Conservation (phyloP, 2,888 invertebrate species). For the Girardia tigrina region DNA sequence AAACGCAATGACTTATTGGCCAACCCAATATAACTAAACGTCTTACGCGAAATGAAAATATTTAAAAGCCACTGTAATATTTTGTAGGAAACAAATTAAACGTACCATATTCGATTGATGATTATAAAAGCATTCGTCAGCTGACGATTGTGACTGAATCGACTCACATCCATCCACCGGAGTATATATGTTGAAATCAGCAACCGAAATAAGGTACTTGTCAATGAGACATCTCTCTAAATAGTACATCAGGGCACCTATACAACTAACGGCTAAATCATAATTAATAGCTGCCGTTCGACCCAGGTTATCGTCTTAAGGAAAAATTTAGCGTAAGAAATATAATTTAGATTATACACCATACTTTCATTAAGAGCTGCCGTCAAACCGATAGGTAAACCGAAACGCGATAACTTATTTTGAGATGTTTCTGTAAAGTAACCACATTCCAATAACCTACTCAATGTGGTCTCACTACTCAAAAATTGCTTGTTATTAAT, state of each 20-base stretch:
- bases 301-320: conserved; percentile 51
- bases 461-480: background rate
- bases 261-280: conserved; percentile 63
- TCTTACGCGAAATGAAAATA: too few species aligned
- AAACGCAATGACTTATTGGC: too few species aligned
- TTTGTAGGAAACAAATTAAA: too few species aligned
- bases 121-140: background rate
- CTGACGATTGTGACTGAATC: too few species aligned
- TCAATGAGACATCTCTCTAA: conserved; percentile 70
- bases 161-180: conserved; percentile 41
- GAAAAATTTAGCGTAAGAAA: too few species aligned
- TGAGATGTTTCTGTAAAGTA: background rate
- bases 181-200: conserved; percentile 52
- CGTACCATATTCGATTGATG: conserved; percentile 13
- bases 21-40: too few species aligned
- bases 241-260: conserved; percentile 68
- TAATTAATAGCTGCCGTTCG: conserved; percentile 56
- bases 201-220: conserved; percentile 60
- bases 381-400: background rate
- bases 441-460: background rate
- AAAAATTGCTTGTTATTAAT: conserved; percentile 8
- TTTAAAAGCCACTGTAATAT: too few species aligned
- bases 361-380: background rate
- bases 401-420: conserved; percentile 1
- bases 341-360: background rate